phyloP scores from a whole-genome alignment of 2,797 vertebrate species.

The Scarus forsteni region DNA sequence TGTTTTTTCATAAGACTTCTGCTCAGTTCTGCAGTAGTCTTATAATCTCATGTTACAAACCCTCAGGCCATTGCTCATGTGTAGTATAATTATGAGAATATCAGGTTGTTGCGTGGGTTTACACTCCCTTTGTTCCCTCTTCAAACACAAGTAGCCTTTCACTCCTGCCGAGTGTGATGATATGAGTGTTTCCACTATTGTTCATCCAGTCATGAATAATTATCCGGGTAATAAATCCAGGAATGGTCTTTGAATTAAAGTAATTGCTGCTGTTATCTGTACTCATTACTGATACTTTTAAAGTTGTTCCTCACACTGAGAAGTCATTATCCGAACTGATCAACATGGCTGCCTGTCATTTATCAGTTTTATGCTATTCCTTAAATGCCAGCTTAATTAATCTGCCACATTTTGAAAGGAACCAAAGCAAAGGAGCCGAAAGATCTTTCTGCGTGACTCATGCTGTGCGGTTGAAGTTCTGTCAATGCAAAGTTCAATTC shows the following conservation, averaged over 20 bases:
- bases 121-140: not conserved
- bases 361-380: conserved; percentile 11
- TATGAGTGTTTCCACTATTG: not conserved
- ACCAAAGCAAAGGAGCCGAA: conserved; percentile 9
- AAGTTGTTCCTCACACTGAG: conserved; percentile 4
- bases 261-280: conserved; percentile 13
- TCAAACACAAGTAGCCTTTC: not conserved
- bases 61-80: conserved; percentile 3
- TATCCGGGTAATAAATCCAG: conserved; percentile 13
- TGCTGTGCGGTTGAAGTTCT: not conserved
- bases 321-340: conserved; percentile 8
- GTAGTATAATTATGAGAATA: not conserved
- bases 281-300: not conserved
- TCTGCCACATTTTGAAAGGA: conserved; percentile 38
- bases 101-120: not conserved
- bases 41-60: conserved; percentile 6
- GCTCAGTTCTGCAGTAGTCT: not conserved
- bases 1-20: conserved; percentile 18
- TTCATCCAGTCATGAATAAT: conserved; percentile 15
- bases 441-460: conserved; percentile 18
- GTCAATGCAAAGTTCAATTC: conserved; percentile 6
- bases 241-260: conserved; percentile 8
- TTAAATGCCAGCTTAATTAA: conserved; percentile 37
- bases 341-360: conserved; percentile 7
- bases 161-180: not conserved